Evolutionary conservation across 30 jellyfish, hydroid and myxozoan species (phyloP).

Genomic region (Sanderia malayensis): DNA sequence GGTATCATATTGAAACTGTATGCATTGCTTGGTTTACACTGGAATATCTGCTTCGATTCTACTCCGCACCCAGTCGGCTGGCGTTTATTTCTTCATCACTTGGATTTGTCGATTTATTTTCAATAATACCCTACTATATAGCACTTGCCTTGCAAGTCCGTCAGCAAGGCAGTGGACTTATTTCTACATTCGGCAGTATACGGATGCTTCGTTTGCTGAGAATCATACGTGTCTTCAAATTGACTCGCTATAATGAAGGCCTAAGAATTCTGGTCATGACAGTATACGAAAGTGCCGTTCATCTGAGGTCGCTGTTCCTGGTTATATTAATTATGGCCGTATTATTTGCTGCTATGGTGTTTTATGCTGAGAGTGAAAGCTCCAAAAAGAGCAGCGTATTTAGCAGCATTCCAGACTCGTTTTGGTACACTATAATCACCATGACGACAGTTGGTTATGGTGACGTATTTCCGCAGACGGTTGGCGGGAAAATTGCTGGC

Average conservation of each 20-base stretch:
- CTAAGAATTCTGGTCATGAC: slow-evolving; percentile 63
- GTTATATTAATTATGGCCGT: slow-evolving; percentile 51
- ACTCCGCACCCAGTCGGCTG: slow-evolving; percentile 51
- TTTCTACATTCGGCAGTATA: slow-evolving; percentile 28
- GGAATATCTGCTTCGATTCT: slow-evolving; percentile 48
- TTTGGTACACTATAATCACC: slow-evolving; percentile 81
- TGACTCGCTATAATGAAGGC: slow-evolving; percentile 74
- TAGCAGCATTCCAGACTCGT: slow-evolving; percentile 70
- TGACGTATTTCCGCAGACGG: slow-evolving; percentile 77
- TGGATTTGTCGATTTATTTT: slow-evolving; percentile 59
- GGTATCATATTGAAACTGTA: slow-evolving; percentile 57
- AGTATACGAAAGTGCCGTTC: slow-evolving; percentile 62
- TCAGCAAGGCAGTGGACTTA: neutral
- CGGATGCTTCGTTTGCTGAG: slow-evolving; percentile 58
- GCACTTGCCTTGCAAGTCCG: slow-evolving; percentile 2
- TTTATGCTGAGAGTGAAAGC: slow-evolving; percentile 34
- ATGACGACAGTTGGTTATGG: slow-evolving; percentile 93
- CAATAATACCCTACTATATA: slow-evolving; percentile 47
- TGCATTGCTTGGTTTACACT: slow-evolving; percentile 56
- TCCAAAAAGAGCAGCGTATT: slow-evolving; percentile 6
- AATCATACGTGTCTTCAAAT: slow-evolving; percentile 75
- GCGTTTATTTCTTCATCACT: slow-evolving; percentile 44
- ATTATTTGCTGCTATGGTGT: slow-evolving; percentile 70
- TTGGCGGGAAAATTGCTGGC: slow-evolving; percentile 68
- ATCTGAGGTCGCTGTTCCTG: slow-evolving; percentile 46